Conservation (phyloP, 1,140 invertebrate species). For the Phenacoccus solenopsis region DNA sequence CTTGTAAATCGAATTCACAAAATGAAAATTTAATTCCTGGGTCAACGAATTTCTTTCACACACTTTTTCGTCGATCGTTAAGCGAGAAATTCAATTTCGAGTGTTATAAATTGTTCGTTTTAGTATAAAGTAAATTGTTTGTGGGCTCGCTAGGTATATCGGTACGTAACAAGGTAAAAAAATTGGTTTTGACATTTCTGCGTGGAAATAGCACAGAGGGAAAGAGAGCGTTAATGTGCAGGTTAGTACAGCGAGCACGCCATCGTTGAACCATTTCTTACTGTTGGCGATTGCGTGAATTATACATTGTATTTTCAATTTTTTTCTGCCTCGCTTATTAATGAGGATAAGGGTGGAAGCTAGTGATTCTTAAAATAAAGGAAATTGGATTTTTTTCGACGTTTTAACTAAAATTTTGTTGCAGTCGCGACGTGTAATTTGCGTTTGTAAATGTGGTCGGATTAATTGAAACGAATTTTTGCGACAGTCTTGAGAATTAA, state of each 20-base stretch:
- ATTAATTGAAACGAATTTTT: too few relatives aligned
- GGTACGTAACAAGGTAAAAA: background rate
- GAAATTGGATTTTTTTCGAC: too few relatives aligned
- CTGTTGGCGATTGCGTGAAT: background rate
- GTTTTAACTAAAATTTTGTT: too few relatives aligned
- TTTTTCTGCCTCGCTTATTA: background rate
- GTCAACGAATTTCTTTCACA: background rate
- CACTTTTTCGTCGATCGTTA: background rate
- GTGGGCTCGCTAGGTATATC: background rate
- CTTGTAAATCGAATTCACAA: background rate
- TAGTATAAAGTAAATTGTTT: background rate
- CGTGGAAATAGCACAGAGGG: background rate
- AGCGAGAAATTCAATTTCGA: background rate
- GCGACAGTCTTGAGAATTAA: too few relatives aligned
- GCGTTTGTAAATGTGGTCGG: too few relatives aligned
- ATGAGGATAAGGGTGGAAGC: too few relatives aligned
- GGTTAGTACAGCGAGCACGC: too few relatives aligned
- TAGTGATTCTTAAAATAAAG: too few relatives aligned
- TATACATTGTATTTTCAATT: background rate
- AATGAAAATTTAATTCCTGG: background rate
- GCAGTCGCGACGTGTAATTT: too few relatives aligned
- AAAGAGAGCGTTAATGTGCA: too few relatives aligned
- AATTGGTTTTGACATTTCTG: background rate
- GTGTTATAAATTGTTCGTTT: constrained; percentile 3
- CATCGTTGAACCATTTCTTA: too few relatives aligned